Base-by-base conservation (phyloP, 2,797 vertebrate species). In the Schizopygopsis malacanthus region DNA sequence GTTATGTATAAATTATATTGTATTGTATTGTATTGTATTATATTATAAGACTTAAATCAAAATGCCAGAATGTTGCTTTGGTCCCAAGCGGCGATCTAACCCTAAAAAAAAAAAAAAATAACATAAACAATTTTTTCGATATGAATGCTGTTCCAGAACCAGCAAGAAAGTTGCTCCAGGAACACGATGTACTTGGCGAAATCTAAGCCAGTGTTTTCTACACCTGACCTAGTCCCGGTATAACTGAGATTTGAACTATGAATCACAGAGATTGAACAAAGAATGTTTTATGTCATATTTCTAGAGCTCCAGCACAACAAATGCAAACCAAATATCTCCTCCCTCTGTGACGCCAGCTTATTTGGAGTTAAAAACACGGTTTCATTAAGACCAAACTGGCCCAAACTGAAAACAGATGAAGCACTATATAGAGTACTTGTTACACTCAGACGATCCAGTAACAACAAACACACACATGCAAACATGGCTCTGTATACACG, bases 391-490 rank as follows among this genome's bases (percentile, higher is more conserved):
- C 56, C 54, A 63, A 50, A 45, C 12, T 65, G 28, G 18, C 28
- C 54, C 54, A 25, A 75, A 22, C 56, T 6, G 71, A 50, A 65
- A 65, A 39, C 43, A 50, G 20, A 25, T 11, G 4, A 65, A n/a
- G 12, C 43, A 33, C 54, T 61, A 4, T 45, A 63, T 8, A 61
- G 10, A 54, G 47, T 22, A 54, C 41, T 39, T 37, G 54, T 61
- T n/a, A 75, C 12, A 45, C 70, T 28, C 41, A 45, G 39, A 59
- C 28, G 20, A 75, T 13, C 1, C 59, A n/a, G n/a, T 83, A 52
- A 83, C 22, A 43, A 61, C 37, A 61, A 83, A 83, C 71, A 65
- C 82, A 41, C 82, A 76, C 82, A 65, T 83, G 71, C 25, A 75
- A 75, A 75, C 71, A 33, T 61, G 70, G 1, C 43, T 65, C 59